phyloP scores from a whole-genome alignment of 2,888 invertebrate genomes.

The Lepidochitona cinerea region DNA sequence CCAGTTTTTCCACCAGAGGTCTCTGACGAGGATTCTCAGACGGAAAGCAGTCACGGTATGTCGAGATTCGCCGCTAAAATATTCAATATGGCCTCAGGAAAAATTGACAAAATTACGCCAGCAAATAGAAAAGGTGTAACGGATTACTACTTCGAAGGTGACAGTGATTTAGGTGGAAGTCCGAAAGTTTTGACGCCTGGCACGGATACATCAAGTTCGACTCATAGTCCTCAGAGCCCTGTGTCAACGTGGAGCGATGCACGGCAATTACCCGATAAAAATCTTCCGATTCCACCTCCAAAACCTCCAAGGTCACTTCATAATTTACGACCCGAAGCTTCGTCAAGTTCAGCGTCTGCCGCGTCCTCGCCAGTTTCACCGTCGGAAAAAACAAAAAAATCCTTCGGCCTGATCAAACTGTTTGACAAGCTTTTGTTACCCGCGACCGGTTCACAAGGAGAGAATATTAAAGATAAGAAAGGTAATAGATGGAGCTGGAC shows the following conservation, averaged over 20 bases:
- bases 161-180: background rate
- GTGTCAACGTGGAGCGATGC: background rate
- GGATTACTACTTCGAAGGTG: slow-evolving; percentile 40
- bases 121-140: slow-evolving; percentile 39
- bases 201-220: background rate
- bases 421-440: slow-evolving; percentile 61
- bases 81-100: slow-evolving; percentile 7
- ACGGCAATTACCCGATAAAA: background rate
- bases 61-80: slow-evolving; percentile 20
- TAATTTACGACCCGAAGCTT: background rate
- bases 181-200: background rate
- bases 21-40: background rate
- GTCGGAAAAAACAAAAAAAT: slow-evolving; percentile 26
- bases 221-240: background rate
- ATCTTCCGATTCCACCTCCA: background rate
- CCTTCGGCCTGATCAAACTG: slow-evolving; percentile 54
- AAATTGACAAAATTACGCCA: slow-evolving; percentile 8
- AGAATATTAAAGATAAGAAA: background rate
- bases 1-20: background rate
- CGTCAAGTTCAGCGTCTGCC: background rate
- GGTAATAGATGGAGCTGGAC: background rate
- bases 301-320: slow-evolving; percentile 2
- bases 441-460: background rate
- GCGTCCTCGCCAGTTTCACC: background rate
- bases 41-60: slow-evolving; percentile 10